A percentile compares a stretch with the other conserved stretches of the same genome.
Evolutionary conservation across 2,113 vertebrate genomes (phyloP).

Genomic region (Bubo scandiacus): DNA sequence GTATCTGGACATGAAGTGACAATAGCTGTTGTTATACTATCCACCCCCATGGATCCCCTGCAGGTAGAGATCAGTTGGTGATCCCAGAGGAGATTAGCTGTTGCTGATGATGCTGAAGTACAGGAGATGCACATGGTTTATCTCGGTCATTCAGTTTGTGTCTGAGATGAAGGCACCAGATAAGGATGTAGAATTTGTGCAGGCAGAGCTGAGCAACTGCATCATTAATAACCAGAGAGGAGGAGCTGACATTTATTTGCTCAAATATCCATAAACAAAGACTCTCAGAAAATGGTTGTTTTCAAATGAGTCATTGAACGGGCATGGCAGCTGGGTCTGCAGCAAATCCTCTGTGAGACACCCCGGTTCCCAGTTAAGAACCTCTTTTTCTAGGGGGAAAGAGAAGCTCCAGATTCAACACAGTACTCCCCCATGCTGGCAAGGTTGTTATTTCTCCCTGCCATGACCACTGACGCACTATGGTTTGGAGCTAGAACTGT

Average conservation of each 20-base stretch:
- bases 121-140: slow-evolving; percentile 21
- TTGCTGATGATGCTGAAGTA: slow-evolving; percentile 56
- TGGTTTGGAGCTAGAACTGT: background rate
- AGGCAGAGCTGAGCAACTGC: slow-evolving; percentile 17
- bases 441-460: background rate
- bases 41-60: background rate
- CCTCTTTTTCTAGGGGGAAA: background rate
- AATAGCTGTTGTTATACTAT: background rate
- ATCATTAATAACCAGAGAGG: slow-evolving; percentile 52
- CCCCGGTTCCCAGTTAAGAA: background rate
- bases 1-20: background rate
- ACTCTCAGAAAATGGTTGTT: slow-evolving; percentile 51
- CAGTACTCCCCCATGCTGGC: background rate
- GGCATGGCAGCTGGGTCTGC: background rate
- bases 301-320: slow-evolving; percentile 48
- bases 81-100: slow-evolving; percentile 48
- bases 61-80: slow-evolving; percentile 22
- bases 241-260: slow-evolving; percentile 68
- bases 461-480: background rate
- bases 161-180: slow-evolving; percentile 45
- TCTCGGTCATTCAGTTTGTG: slow-evolving; percentile 24
- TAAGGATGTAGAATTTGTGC: slow-evolving; percentile 54
- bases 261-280: slow-evolving; percentile 68
- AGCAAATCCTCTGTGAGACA: slow-evolving; percentile 19
- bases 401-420: background rate